Base-by-base conservation (phyloP, 2,888 invertebrate genomes). In the Catocala sponsa region DNA sequence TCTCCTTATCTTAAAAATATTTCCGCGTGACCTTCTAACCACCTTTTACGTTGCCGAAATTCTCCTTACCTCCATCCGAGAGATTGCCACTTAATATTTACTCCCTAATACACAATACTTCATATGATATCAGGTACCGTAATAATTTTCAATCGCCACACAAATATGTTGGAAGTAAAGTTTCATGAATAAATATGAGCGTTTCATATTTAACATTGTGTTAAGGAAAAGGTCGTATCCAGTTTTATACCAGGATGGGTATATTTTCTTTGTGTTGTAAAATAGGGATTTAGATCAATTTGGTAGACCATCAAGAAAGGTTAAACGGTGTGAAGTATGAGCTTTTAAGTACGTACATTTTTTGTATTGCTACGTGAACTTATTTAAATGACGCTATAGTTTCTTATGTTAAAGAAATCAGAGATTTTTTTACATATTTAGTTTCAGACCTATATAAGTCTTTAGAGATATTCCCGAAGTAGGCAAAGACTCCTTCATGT, bases 131-230 rank as follows among this genome's bases (percentile, higher is more conserved):
- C 63, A 59, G 32, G 11, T 47, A 51, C 65, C 62, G 72, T 69
- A 67, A 74, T 74, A 74, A 75, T 74, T 74, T 74, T 69, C 76
- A 74, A 72, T 74, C 65, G 65, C 44, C 52, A 43, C 53, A 63
- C 11, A 48, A 75, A 75, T 69, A 74, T 75, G 72, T 51, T 75
- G 43, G 42, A 25, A 47, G 59, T 60, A 59, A 63, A 63, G 58
- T 65, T 57, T 48, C 61, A 74, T 74, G 76, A 74, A 74, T 74
- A 74, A 67, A 72, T 72, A 75, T 63, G 64, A 70, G 51, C 38
- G 10, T 64, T 71, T 71, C 53, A 65, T 74, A 74, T 64, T 74
- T 72, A 68, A 66, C 62, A 50, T 38, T 35, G 58, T 54, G 62
- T 64, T 74, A 55, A 46, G 60, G 43, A 60, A 70, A 63, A 48